These are phyloP conservation scores for Palloptera scutellata DNA, from an alignment of 2,888 invertebrate genomes.

Conservation along the genomic window DNA sequence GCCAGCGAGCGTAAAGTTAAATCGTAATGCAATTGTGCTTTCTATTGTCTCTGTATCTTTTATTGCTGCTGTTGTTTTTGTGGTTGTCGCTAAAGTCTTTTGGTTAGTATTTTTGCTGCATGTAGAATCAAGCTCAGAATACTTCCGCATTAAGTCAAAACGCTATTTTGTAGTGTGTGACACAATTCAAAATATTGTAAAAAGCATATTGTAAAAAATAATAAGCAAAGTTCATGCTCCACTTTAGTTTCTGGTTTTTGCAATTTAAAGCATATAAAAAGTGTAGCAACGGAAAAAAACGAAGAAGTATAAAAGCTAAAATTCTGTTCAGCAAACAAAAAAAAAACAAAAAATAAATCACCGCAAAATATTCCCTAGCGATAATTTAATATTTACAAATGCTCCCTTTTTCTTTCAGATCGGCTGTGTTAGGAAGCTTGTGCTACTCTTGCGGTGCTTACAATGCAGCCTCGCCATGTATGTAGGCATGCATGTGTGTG, in stretches of 20 bases:
- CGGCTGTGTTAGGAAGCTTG: too few relatives aligned
- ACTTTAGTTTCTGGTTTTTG: slow-evolving; percentile 5
- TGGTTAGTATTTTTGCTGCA: not conserved
- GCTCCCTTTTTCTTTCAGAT: not conserved
- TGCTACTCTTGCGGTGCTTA: too few relatives aligned
- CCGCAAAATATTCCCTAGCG: not conserved
- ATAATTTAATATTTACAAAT: slow-evolving; percentile 7
- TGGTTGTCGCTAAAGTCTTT: not conserved
- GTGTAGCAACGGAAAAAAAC: not conserved
- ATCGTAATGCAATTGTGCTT: not conserved
- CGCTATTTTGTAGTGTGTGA: too few relatives aligned
- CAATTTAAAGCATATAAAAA: not conserved
- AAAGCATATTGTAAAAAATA: slow-evolving; percentile 2
- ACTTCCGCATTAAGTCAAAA: not conserved
- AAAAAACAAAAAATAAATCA: not conserved
- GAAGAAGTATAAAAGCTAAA: not conserved
- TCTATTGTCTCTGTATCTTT: not conserved
- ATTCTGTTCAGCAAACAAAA: not conserved
- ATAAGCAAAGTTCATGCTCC: slow-evolving; percentile 20
- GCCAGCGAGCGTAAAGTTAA: not conserved
- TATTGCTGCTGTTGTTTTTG: not conserved
- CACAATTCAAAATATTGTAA: too few relatives aligned
- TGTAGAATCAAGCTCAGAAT: not conserved
- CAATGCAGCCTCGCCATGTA: not conserved
- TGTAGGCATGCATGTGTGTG: slow-evolving; percentile 1